phyloP scores from a whole-genome alignment of 2,888 invertebrate species.

The Macrosoma leucophasiata region DNA sequence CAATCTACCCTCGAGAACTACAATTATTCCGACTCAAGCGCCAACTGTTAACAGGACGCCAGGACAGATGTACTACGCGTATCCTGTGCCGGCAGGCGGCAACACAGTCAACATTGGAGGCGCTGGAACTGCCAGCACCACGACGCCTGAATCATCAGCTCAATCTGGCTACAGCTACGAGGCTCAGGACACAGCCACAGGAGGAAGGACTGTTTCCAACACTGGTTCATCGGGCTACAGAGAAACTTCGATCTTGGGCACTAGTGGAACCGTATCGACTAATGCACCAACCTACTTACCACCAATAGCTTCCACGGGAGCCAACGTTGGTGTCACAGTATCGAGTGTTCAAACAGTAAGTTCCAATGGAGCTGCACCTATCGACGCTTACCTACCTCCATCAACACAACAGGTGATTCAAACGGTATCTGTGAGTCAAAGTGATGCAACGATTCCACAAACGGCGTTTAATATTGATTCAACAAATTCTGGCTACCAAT shows the following conservation, averaged over 20 bases:
- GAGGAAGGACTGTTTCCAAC: conserved; percentile 8
- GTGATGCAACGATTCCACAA: neutral
- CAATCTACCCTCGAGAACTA: conserved; percentile 47
- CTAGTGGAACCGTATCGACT: conserved; percentile 37
- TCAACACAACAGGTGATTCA: no score
- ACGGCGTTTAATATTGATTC: conserved; percentile 3
- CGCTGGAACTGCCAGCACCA: conserved; percentile 21
- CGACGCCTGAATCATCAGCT: no score
- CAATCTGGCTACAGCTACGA: conserved; percentile 42
- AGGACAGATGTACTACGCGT: conserved; percentile 63
- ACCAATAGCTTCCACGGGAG: conserved; percentile 29
- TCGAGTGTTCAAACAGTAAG: conserved; percentile 17
- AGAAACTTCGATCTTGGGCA: conserved; percentile 7
- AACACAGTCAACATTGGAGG: conserved; percentile 39
- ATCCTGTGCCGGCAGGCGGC: conserved; percentile 46
- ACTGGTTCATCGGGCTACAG: conserved; percentile 30
- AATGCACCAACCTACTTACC: conserved; percentile 58
- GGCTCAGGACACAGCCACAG: conserved; percentile 15
- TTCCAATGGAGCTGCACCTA: conserved; percentile 18
- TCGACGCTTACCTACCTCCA: neutral
- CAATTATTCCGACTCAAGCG: conserved; percentile 47
- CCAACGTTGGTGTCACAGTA: conserved; percentile 24
- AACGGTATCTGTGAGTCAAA: neutral
- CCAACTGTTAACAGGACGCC: conserved; percentile 55
- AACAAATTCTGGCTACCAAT: no score